Conservation (phyloP, 1,140 invertebrate species). For the Hyles euphorbiae region DNA sequence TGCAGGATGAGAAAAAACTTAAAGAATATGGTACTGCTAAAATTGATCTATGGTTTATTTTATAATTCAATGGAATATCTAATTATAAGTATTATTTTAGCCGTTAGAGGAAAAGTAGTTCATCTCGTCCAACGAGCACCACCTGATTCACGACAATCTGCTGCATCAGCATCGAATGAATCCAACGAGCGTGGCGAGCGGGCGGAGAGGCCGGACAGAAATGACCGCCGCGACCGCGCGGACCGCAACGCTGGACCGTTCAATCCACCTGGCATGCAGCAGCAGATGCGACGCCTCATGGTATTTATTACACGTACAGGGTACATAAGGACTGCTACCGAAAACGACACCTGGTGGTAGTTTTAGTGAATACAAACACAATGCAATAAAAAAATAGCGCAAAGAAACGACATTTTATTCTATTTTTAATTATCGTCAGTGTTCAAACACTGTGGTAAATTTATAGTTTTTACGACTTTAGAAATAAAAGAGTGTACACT, state of each 20-base stretch:
- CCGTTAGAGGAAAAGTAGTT: slow-evolving; percentile 93
- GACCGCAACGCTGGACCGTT: background rate
- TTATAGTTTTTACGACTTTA: too few species aligned
- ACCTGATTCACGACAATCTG: slow-evolving; percentile 5
- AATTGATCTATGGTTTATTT: slow-evolving; percentile 9
- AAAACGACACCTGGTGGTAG: too few species aligned
- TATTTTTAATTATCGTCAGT: too few species aligned
- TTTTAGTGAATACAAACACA: too few species aligned
- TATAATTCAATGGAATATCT: slow-evolving; percentile 2
- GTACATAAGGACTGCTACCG: too few species aligned
- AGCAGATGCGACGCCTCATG: slow-evolving; percentile 53
- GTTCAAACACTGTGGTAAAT: too few species aligned
- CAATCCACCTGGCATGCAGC: slow-evolving; percentile 27
- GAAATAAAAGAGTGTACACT: too few species aligned
- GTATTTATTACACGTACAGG: slow-evolving; percentile 23
- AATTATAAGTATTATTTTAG: slow-evolving; percentile 65
- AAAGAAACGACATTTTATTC: too few species aligned
- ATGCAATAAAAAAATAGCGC: too few species aligned
- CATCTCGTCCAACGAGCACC: slow-evolving; percentile 95
- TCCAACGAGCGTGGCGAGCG: too few species aligned
- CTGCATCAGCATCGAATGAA: background rate
- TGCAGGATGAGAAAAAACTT: slow-evolving; percentile 93
- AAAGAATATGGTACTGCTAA: slow-evolving; percentile 86
- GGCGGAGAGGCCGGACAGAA: too few species aligned
- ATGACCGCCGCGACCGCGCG: too few species aligned